Base-by-base conservation (phyloP, 2,888 invertebrate genomes). In the Pimpla rufipes region DNA sequence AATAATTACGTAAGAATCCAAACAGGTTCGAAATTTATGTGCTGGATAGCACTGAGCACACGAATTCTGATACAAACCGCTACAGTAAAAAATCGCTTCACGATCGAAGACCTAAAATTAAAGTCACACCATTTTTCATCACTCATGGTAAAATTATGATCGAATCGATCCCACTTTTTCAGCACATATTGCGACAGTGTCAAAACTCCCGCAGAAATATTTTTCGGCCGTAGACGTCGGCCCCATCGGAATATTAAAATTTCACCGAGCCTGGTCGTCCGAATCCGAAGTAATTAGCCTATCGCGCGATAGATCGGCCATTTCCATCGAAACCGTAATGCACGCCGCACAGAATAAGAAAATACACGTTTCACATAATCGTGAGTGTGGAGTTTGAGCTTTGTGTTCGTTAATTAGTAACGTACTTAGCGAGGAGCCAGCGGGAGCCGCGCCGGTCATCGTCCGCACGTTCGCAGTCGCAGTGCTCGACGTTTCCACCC, bases 341-440 rank as follows among this genome's bases (percentile, higher is more conserved):
- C 11, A 8, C 11, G 29, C 1, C 42, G 29, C n/a, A n/a, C n/a
- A n/a, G n/a, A n/a, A 29, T 3, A 47, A 74, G 57, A 21, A 45
- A 62, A 50, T 29, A 52, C n/a, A n/a, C n/a, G n/a, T 62, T 67
- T 62, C 52, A 18, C 35, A 6, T n/a, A 68, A 68, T 40, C 59
- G 40, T 10, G 45, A 78, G 37, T 50, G 11, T 10, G 45, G 64
- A 11, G 16, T 5, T 67, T 23, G 76, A 75, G 50, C 62, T 75
- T 81, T 74, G 86, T 83, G 87, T 85, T 87, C 87, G 87, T 91
- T 91, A 91, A 91, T 91, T 91, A 91, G 89, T 89, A 88, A 89
- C 89, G 90, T 89, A 89, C 86, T 86, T 86, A 86, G 79, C 85
- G 83, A 86, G 35, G 62, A 59, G 66, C 57, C 62, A 68, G 66